phyloP scores from a whole-genome alignment of 2,113 vertebrate genomes.

The Camelus dromedarius region DNA sequence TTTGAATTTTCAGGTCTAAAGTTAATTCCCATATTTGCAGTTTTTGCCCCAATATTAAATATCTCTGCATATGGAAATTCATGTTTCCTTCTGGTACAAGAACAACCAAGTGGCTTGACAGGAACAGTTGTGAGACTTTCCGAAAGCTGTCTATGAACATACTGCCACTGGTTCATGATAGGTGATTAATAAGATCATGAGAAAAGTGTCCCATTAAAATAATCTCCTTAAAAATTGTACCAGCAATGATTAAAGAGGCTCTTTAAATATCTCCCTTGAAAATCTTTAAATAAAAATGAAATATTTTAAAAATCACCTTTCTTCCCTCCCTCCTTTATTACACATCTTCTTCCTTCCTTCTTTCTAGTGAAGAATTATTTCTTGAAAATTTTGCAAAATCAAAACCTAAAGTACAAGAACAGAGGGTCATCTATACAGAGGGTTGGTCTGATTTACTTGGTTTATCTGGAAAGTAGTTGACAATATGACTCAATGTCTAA shows the following conservation, averaged over 20 bases:
- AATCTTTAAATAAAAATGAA: conserved; percentile 34
- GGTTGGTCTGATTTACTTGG: neutral
- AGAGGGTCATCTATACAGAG: neutral
- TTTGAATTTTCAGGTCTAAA: conserved; percentile 41
- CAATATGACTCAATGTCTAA: neutral
- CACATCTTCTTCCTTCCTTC: neutral
- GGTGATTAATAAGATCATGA: neutral
- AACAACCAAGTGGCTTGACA: neutral
- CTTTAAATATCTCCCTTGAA: neutral
- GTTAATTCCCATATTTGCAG: neutral
- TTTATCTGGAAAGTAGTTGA: conserved; percentile 39
- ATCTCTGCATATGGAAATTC: neutral
- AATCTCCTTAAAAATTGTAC: neutral
- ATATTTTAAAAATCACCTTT: neutral
- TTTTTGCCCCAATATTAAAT: neutral
- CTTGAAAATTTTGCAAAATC: neutral
- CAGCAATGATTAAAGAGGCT: neutral
- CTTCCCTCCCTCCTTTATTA: neutral
- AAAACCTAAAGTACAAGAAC: neutral
- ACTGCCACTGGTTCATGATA: neutral
- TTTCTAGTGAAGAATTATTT: neutral
- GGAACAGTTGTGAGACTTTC: neutral
- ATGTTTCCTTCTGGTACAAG: conserved; percentile 27
- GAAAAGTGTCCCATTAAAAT: neutral
- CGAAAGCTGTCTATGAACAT: neutral